Conservation (phyloP, 2,113 vertebrate species). For the Astur gentilis region DNA sequence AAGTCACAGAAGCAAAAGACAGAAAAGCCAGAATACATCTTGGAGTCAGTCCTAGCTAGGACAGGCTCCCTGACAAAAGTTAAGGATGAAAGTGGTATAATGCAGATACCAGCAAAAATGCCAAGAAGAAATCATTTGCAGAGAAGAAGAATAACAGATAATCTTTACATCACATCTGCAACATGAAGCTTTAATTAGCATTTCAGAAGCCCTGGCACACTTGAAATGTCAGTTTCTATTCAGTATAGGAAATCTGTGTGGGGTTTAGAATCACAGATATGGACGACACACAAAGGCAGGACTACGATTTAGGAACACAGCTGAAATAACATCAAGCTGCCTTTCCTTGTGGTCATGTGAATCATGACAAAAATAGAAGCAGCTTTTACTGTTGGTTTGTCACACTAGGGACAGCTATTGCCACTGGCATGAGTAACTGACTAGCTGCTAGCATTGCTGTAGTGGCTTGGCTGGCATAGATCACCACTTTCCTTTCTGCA, state of each 20-base stretch:
- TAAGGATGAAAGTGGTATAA: background rate
- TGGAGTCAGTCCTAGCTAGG: background rate
- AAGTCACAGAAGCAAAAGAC: background rate
- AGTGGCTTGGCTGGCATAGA: conserved; percentile 16
- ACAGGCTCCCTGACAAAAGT: background rate
- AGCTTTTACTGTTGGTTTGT: conserved; percentile 42
- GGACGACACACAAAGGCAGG: background rate
- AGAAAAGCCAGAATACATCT: background rate
- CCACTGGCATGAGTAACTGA: conserved; percentile 36
- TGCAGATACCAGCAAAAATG: background rate
- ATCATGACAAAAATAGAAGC: conserved; percentile 48
- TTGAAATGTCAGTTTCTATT: conserved; percentile 34
- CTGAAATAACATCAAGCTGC: conserved; percentile 51
- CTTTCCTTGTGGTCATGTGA: conserved; percentile 23
- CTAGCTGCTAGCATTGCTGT: conserved; percentile 23
- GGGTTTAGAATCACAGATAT: background rate
- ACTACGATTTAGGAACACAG: conserved; percentile 34
- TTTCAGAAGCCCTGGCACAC: background rate
- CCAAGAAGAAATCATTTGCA: background rate
- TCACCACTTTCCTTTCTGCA: background rate
- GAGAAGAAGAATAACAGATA: conserved; percentile 2
- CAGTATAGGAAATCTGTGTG: background rate
- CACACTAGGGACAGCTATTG: conserved; percentile 7
- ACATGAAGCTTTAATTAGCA: conserved; percentile 59
- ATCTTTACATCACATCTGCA: conserved; percentile 26